Conservation (phyloP, 2,888 invertebrate genomes). For the Malthinus flaveolus region DNA sequence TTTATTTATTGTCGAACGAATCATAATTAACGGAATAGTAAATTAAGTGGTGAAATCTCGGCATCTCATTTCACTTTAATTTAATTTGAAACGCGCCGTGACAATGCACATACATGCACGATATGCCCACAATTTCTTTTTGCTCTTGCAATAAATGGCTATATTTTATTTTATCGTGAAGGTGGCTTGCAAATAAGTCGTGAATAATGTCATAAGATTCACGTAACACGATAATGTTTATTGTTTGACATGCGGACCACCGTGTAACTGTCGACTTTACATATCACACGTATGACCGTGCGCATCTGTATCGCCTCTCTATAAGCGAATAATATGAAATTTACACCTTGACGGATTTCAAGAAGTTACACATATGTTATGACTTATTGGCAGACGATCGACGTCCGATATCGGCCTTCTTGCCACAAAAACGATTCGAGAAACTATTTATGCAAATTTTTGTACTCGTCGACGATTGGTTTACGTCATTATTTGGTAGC, state of each 20-base stretch:
- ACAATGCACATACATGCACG: conserved; percentile 20
- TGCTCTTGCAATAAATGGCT: conserved; percentile 14
- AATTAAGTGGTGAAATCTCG: conserved; percentile 1
- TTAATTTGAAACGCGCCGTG: conserved; percentile 7
- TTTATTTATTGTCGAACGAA: conserved; percentile 1
- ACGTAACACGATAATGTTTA: conserved; percentile 39
- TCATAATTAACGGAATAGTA: conserved; percentile 1
- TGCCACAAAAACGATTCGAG: neutral
- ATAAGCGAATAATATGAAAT: conserved; percentile 6
- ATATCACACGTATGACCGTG: conserved; percentile 27
- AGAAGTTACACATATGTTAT: neutral
- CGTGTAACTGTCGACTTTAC: conserved; percentile 34
- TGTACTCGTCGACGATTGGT: neutral
- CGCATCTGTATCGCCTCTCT: conserved; percentile 20
- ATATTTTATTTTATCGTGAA: conserved; percentile 28
- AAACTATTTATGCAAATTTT: conserved; percentile 2
- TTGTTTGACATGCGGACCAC: conserved; percentile 41
- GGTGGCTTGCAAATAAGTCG: conserved; percentile 27
- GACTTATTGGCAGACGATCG: conserved; percentile 17
- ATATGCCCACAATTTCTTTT: conserved; percentile 17
- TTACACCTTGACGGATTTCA: neutral
- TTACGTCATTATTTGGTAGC: neutral
- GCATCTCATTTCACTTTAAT: conserved; percentile 5
- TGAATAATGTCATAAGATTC: conserved; percentile 39
- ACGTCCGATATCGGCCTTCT: conserved; percentile 4